A percentile compares a stretch with the other conserved stretches of the same genome.
Conservation (phyloP, 2,888 invertebrate genomes). For the Cataglyphis albicans region DNA sequence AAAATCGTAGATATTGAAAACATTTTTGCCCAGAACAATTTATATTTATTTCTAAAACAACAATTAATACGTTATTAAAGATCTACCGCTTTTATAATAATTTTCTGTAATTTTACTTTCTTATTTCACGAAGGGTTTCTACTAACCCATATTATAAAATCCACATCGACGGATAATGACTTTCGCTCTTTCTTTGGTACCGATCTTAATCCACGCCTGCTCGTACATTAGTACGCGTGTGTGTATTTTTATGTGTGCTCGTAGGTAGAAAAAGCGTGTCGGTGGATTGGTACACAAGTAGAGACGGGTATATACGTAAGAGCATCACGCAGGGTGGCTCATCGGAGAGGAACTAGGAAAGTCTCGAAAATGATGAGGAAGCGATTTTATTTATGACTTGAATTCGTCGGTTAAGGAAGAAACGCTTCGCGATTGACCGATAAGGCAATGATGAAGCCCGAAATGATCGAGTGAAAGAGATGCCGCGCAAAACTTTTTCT, state of each 20-base stretch:
- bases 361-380: constrained; percentile 74
- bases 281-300: constrained; percentile 47
- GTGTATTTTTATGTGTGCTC: neutral
- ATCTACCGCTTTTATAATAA: neutral
- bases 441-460: constrained; percentile 64
- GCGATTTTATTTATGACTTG: constrained; percentile 64
- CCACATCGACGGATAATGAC: constrained; percentile 26
- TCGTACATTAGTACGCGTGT: neutral
- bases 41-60: neutral
- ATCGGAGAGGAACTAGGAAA: constrained; percentile 83
- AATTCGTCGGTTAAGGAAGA: constrained; percentile 63
- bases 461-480: constrained; percentile 55
- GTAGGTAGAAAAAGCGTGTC: constrained; percentile 43
- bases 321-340: constrained; percentile 81
- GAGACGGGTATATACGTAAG: constrained; percentile 68
- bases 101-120: neutral
- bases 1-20: neutral
- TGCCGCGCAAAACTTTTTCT: neutral
- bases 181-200: constrained; percentile 48
- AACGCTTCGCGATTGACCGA: constrained; percentile 66
- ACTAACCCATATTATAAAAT: constrained; percentile 34
- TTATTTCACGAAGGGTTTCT: constrained; percentile 9
- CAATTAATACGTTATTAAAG: neutral
- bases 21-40: neutral
- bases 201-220: constrained; percentile 46